Base-by-base conservation (phyloP, 2,888 invertebrate genomes). In the Poecilobothrus nobilitatus region DNA sequence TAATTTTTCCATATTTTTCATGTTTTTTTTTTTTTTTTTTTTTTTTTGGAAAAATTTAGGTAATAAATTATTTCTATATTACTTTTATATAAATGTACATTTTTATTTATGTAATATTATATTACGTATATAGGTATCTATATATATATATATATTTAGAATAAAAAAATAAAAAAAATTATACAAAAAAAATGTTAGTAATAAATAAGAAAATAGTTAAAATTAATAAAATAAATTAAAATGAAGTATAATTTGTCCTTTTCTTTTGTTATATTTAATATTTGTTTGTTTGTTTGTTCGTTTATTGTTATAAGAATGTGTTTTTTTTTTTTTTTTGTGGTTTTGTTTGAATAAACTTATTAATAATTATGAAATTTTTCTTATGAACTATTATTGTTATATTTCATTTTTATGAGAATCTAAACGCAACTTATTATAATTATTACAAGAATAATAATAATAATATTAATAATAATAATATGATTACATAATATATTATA, bases 161-260 rank as follows among this genome's bases (percentile, higher is more conserved):
- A n/a, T n/a, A n/a, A 27, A 3, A 37, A 37, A 37, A 37, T 12
- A 8, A 37, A 37, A 37, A 12, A 37, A n/a, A n/a, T n/a, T n/a
- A n/a, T n/a, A n/a, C n/a, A n/a, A 2, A 53, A 53, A 18, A 18
- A 53, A 53, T 53, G 37, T 53, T 15, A n/a, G 18, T 53, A 53
- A 53, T 53, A 53, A 53, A 53, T 53, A 53, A 53, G 53, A 53
- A 53, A 53, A 53, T 53, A 53, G 53, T 53, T 18, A 53, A 53
- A 53, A 53, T 53, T 12, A 53, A 53, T 53, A 53, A 53, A 37
- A 27, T 27, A 27, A 27, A 53, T 53, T 53, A n/a, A 53, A 53
- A 53, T 53, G 18, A 53, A 15, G 53, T 18, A 5, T 53, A 53
- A 53, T 53, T 53, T 53, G 53, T 37, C 37, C 53, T 53, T 9